These are phyloP conservation scores for Danio kyathit DNA, from an alignment of 2,797 vertebrate genomes.

Conservation along the genomic window DNA sequence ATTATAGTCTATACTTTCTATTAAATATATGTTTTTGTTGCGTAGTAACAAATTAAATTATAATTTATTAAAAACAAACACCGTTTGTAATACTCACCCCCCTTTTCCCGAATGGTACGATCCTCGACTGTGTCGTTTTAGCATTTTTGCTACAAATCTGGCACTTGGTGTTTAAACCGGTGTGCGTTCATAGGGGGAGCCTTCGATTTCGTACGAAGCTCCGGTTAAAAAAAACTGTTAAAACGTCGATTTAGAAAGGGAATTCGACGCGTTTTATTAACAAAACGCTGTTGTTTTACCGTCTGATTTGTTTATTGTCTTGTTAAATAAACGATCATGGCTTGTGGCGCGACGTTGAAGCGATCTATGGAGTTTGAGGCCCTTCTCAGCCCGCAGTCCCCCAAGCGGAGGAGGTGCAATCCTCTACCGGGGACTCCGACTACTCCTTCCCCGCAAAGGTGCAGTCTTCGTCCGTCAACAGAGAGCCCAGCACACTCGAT, in stretches of 20 bases:
- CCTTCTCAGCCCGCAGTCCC: slow-evolving; percentile 90
- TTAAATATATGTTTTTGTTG: accelerated
- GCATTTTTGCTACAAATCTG: slow-evolving; percentile 71
- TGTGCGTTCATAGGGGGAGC: slow-evolving; percentile 70
- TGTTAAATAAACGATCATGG: slow-evolving; percentile 77
- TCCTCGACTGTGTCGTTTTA: slow-evolving; percentile 77
- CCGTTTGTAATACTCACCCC: slow-evolving; percentile 25
- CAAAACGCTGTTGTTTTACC: slow-evolving; percentile 12
- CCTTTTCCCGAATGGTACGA: slow-evolving; percentile 66
- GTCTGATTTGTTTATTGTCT: slow-evolving; percentile 15
- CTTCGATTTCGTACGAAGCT: slow-evolving; percentile 3
- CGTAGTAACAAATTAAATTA: slow-evolving; percentile 28
- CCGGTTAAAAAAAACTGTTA: slow-evolving; percentile 43
- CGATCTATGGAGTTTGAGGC: slow-evolving; percentile 94
- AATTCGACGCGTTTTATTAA: slow-evolving; percentile 6
- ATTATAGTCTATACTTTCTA: no score
- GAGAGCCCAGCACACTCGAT: slow-evolving; percentile 78
- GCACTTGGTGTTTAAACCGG: slow-evolving; percentile 72
- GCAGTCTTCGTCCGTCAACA: slow-evolving; percentile 82
- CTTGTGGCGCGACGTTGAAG: slow-evolving; percentile 92
- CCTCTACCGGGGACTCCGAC: slow-evolving; percentile 84
- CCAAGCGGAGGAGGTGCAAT: slow-evolving; percentile 90
- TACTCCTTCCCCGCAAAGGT: slow-evolving; percentile 85
- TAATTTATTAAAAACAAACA: background rate
- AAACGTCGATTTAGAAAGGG: background rate